phyloP scores from a whole-genome alignment of 2,888 invertebrate genomes.

The Torymus texanus region DNA sequence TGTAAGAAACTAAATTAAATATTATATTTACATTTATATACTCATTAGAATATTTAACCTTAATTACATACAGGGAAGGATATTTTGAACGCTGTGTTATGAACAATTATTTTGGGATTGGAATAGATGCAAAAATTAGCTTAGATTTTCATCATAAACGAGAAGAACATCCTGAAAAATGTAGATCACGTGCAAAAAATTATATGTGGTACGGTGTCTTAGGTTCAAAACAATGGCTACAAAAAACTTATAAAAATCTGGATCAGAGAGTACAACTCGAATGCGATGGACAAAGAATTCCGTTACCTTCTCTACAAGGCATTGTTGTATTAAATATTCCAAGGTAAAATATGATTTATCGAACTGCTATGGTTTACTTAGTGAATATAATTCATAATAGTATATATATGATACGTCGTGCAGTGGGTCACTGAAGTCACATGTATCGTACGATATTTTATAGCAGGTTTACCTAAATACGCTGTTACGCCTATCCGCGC shows the following conservation, averaged over 20 bases:
- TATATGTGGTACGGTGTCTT: conserved; percentile 96
- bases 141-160: conserved; percentile 97
- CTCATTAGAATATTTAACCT: conserved; percentile 21
- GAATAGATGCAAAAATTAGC: conserved; percentile 98
- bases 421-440: no score
- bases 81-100: conserved; percentile 96
- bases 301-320: conserved; percentile 95
- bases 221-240: conserved; percentile 87
- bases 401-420: no score
- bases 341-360: conserved; percentile 76
- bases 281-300: conserved; percentile 97
- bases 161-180: conserved; percentile 97
- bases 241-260: conserved; percentile 95
- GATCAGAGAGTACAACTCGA: conserved; percentile 96
- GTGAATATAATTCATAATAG: no score
- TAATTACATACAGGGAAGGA: conserved; percentile 80
- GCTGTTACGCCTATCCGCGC: no score
- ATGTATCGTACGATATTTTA: no score
- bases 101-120: conserved; percentile 99
- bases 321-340: conserved; percentile 98
- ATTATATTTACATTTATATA: neutral
- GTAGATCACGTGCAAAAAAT: conserved; percentile 93
- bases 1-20: conserved; percentile 72
- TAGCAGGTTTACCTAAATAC: no score
- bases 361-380: no score